phyloP scores from a whole-genome alignment of 2,113 vertebrate species.

The Circaetus gallicus region DNA sequence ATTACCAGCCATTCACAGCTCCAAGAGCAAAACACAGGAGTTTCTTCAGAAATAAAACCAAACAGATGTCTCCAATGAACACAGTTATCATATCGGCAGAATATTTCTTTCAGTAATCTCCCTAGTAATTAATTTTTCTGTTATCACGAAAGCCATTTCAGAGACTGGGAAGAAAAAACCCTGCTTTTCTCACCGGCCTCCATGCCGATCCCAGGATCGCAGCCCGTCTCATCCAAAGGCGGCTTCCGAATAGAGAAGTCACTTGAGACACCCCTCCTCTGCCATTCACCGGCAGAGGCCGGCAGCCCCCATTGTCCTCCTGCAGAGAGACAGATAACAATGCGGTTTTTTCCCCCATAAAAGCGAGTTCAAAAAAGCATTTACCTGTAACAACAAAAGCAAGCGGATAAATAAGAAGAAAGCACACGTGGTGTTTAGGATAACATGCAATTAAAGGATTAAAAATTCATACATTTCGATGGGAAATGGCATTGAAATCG shows the following conservation, averaged over 20 bases:
- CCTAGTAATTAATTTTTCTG: conserved; percentile 38
- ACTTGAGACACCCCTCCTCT: background rate
- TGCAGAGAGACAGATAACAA: background rate
- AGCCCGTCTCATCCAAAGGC: background rate
- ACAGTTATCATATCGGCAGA: background rate
- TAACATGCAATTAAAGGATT: conserved; percentile 47
- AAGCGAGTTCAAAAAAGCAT: background rate
- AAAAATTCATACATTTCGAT: conserved; percentile 24
- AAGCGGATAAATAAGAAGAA: background rate
- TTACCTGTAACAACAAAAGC: conserved; percentile 10
- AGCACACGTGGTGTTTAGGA: background rate
- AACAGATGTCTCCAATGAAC: background rate
- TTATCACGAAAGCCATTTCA: background rate
- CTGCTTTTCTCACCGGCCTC: background rate
- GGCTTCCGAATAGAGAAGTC: background rate
- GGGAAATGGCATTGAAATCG: background rate
- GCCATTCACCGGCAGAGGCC: background rate
- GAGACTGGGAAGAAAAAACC: background rate
- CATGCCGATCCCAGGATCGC: background rate
- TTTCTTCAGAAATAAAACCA: background rate
- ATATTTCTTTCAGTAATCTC: background rate
- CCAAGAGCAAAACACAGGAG: background rate
- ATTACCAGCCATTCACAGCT: background rate
- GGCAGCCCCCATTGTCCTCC: background rate
- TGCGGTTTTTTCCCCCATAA: background rate